These are phyloP conservation scores for Zaprionus tsacasi DNA, from an alignment of 1,140 invertebrate species.

Conservation along the genomic window DNA sequence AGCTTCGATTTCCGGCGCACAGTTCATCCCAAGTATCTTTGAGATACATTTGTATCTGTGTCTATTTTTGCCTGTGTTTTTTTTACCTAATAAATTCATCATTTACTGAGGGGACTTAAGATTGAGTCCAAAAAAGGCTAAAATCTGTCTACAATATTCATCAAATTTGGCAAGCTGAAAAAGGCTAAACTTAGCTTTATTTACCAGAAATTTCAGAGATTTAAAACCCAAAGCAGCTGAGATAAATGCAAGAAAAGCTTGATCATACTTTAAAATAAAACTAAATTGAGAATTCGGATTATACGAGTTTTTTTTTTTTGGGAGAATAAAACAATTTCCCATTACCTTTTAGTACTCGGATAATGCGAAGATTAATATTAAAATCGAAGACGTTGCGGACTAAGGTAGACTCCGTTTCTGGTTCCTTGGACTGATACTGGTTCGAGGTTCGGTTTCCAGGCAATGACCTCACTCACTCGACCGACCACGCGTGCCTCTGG, in stretches of 20 bases:
- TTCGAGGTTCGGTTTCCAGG: constrained; percentile 19
- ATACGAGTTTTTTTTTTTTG: not conserved
- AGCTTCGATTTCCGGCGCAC: constrained; percentile 51
- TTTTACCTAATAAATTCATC: not conserved
- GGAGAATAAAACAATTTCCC: not conserved
- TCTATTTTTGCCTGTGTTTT: not conserved
- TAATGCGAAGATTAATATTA: constrained; percentile 1
- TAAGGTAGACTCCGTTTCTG: not conserved
- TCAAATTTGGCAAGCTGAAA: too few relatives aligned
- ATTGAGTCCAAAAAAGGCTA: not conserved
- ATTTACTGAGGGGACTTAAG: not conserved
- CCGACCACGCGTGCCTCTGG: constrained; percentile 69
- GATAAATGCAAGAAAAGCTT: not conserved
- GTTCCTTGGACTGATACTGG: not conserved
- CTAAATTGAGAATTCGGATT: not conserved
- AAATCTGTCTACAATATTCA: too few relatives aligned
- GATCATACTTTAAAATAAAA: not conserved
- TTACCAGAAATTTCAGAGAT: too few relatives aligned
- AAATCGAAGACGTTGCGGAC: too few relatives aligned
- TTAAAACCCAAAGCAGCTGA: too few relatives aligned
- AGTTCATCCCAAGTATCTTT: constrained; percentile 37
- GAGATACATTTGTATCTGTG: constrained; percentile 41
- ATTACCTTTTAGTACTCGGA: constrained; percentile 7
- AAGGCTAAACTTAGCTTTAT: too few relatives aligned
- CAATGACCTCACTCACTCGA: constrained; percentile 55